Conservation (phyloP, 2,113 vertebrate species). For the Burhinus bistriatus region DNA sequence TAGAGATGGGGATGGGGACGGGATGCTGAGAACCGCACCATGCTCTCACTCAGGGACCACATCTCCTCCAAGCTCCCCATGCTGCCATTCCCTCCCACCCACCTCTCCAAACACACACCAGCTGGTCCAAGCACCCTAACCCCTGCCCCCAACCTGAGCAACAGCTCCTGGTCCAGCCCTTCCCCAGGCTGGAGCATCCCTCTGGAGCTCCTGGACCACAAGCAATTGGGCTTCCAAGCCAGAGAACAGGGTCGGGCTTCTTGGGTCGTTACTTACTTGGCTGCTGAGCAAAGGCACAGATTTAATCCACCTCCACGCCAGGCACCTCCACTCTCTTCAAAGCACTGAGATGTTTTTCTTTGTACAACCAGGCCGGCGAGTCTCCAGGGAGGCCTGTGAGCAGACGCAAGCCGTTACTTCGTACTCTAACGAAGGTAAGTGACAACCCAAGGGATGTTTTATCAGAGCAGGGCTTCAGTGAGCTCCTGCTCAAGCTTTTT, state of each 20-base stretch:
- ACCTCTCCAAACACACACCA: no score
- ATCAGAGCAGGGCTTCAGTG: not conserved
- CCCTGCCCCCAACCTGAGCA: no score
- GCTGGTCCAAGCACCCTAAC: not conserved
- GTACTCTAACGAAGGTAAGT: slow-evolving; percentile 63
- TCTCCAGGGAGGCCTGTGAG: not conserved
- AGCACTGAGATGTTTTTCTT: not conserved
- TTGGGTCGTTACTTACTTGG: accelerated
- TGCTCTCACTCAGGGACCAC: accelerated
- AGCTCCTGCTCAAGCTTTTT: not conserved
- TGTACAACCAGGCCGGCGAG: slow-evolving; percentile 41
- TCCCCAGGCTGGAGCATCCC: not conserved
- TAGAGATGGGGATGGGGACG: not conserved
- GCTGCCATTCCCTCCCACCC: not conserved
- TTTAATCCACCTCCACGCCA: not conserved
- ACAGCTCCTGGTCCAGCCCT: not conserved
- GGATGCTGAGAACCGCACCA: not conserved
- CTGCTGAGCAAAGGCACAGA: not conserved
- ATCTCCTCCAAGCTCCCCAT: accelerated
- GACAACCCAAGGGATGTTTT: not conserved
- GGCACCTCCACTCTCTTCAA: not conserved
- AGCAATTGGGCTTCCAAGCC: not conserved
- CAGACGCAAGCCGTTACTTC: slow-evolving; percentile 41
- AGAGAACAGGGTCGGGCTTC: accelerated
- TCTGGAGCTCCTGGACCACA: accelerated